Base-by-base conservation (phyloP, 1,140 invertebrate genomes). In the Vanessa tameamea region DNA sequence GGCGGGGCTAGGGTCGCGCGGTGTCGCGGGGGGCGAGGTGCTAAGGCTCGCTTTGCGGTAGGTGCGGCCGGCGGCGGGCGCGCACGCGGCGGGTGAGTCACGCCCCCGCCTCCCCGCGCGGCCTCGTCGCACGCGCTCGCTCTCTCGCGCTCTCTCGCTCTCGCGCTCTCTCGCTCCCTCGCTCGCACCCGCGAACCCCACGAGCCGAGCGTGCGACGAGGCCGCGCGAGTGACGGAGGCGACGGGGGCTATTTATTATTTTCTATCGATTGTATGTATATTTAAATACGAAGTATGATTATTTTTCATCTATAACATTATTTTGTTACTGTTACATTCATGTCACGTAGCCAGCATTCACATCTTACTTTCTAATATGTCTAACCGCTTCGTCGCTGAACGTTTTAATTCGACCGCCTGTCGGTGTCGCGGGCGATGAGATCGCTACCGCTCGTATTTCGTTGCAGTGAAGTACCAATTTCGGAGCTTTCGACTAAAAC, bases 11-110 rank as follows among this genome's bases (percentile, higher is more conserved):
- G 66, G 68, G 76, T 67, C 61, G 75, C 71, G 76, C 69, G 66
- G 75, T 69, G 26, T 1, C 61, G 73, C 57, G 67, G 50, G 63
- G 68, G 66, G 23, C 63, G 65, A 57, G 61, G 59, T 53, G 67
- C 73, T 65, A 64, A 70, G 68, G 76, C 66, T 67, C 61, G 75
- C 71, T 70, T 71, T 73, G 76, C 69, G 66, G 75, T 69, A 72
- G 75, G 75, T 72, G 75, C 69, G 65, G 72, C 64, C 57, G 43
- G 74, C 69, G 51, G 75, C 59, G 65, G 70, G 59, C 59, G 73
- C 67, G 51, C 64, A 64, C 72, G 61, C 75, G 65, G 55, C 64
- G 64, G 72, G 70, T 69, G 75, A 72, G 75, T 72, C 37, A 7
- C 66, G 47, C 67, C 53, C 53, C n/a, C 53, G 16, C 67, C 26